Percentiles rank a stretch among this genome's conserved stretches.
Conservation (phyloP, 2,797 vertebrate species). For the Corythornis leucogaster region DNA sequence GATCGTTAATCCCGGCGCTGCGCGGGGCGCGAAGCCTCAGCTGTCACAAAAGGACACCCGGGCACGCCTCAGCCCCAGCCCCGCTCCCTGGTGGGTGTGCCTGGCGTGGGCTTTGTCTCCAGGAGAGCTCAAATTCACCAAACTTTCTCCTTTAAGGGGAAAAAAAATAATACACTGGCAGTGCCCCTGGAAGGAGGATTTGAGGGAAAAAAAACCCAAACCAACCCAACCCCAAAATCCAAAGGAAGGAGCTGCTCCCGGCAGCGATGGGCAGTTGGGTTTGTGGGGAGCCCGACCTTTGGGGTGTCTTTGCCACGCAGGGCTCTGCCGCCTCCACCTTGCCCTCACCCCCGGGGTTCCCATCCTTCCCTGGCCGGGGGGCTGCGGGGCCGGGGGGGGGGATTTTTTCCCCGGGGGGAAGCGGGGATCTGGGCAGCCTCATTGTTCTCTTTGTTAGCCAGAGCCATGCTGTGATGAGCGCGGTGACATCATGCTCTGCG, state of each 20-base stretch:
- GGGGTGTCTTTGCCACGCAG: not conserved
- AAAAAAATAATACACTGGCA: too few relatives aligned
- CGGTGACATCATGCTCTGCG: constrained; percentile 91
- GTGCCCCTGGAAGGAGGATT: not conserved
- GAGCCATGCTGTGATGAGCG: constrained; percentile 90
- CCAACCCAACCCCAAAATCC: too few relatives aligned
- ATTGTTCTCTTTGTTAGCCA: constrained; percentile 99
- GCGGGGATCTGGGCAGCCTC: constrained; percentile 69
- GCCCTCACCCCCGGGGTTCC: not conserved
- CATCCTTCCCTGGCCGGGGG: not conserved
- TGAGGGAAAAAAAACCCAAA: not conserved
- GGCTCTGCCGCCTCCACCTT: not conserved
- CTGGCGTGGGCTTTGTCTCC: constrained; percentile 21
- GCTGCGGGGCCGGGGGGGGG: not conserved
- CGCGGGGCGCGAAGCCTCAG: not conserved
- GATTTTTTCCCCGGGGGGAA: not conserved
- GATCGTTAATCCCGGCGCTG: not conserved
- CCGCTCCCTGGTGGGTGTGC: constrained; percentile 1
- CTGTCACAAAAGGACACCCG: constrained; percentile 14
- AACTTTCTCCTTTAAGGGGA: not conserved
- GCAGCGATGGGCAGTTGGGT: not conserved
- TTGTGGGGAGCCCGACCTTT: not conserved
- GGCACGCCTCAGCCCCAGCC: constrained; percentile 9
- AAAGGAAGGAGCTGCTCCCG: not conserved
- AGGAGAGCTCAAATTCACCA: not conserved